These are phyloP conservation scores for Aricia agestis DNA, from an alignment of 1,140 invertebrate species.

Conservation along the genomic window DNA sequence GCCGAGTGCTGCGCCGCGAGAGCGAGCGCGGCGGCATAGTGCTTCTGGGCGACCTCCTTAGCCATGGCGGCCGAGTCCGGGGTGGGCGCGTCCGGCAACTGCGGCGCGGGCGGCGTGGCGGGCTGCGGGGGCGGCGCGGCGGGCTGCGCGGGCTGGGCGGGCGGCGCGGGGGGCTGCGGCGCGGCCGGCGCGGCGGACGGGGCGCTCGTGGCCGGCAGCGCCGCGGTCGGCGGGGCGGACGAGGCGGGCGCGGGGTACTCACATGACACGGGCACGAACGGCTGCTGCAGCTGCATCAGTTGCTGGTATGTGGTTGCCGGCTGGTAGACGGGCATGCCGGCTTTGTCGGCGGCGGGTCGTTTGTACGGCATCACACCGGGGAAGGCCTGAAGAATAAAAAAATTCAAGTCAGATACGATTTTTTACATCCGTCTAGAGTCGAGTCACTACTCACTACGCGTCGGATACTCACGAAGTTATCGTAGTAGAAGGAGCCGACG, in stretches of 20 bases:
- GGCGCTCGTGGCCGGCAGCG: constrained; percentile 41
- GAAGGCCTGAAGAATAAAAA: constrained; percentile 84
- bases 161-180: constrained; percentile 43
- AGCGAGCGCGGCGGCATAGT: constrained; percentile 79
- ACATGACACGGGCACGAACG: constrained; percentile 94
- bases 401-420: constrained; percentile 1
- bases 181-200: background rate
- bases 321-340: constrained; percentile 96
- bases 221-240: constrained; percentile 76
- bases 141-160: constrained; percentile 56
- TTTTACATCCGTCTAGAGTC: background rate
- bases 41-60: constrained; percentile 87
- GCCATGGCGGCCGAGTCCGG: constrained; percentile 76
- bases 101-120: constrained; percentile 64
- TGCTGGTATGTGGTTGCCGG: constrained; percentile 95
- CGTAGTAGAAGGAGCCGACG: constrained; percentile 94
- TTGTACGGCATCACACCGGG: constrained; percentile 95
- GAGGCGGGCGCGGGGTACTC: constrained; percentile 87
- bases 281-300: constrained; percentile 96
- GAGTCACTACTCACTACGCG: background rate
- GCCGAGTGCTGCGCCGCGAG: constrained; percentile 65
- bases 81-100: constrained; percentile 48
- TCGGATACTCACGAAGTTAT: constrained; percentile 92
- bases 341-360: constrained; percentile 95
- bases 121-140: constrained; percentile 39